Percentiles rank a stretch among this genome's conserved stretches.
These are phyloP conservation scores for Otus sunia DNA, from an alignment of 2,113 vertebrate species.

Conservation along the genomic window DNA sequence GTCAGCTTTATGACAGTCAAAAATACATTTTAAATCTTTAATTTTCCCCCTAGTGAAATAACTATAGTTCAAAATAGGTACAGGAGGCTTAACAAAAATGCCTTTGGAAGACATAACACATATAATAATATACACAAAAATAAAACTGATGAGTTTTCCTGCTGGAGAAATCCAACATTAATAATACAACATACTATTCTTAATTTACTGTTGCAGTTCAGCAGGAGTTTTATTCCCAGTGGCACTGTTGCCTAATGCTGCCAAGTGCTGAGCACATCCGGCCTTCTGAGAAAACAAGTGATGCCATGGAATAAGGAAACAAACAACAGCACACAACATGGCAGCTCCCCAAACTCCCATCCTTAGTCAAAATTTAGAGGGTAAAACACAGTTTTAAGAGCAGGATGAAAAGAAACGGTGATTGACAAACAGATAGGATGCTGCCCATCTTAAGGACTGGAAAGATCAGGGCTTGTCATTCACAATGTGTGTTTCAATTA, in stretches of 20 bases:
- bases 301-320: not conserved
- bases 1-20: not conserved
- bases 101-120: not conserved
- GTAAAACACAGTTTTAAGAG: not conserved
- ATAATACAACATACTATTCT: not conserved
- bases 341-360: not conserved
- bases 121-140: not conserved
- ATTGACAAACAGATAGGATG: not conserved
- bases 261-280: not conserved
- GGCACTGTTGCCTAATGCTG: not conserved
- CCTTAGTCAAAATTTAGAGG: not conserved
- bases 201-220: not conserved
- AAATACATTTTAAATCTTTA: not conserved
- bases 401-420: not conserved
- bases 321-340: not conserved
- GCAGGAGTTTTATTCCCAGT: not conserved
- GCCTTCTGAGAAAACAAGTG: not conserved
- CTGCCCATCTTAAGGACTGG: not conserved
- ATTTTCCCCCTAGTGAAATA: not conserved
- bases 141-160: not conserved
- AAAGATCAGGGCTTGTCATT: not conserved
- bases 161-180: not conserved
- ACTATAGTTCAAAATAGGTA: not conserved
- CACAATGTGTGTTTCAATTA: not conserved
- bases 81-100: not conserved